Percentiles rank a stretch among this genome's conserved stretches.
Conservation (phyloP, 2,797 vertebrate genomes). For the Paratrypauchen microcephalus region DNA sequence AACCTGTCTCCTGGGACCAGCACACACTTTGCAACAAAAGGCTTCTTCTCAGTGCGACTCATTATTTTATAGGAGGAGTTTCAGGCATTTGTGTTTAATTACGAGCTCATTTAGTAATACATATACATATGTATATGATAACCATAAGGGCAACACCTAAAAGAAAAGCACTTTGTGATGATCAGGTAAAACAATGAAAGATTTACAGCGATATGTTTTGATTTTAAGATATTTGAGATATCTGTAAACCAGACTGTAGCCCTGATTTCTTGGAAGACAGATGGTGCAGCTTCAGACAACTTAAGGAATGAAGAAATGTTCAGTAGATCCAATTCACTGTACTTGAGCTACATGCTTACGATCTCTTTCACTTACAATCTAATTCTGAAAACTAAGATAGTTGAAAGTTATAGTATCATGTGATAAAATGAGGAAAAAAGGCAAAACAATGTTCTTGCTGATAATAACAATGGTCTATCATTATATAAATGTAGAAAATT, state of each 20-base stretch:
- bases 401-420: constrained; percentile 72
- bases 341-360: constrained; percentile 70
- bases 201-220: constrained; percentile 78
- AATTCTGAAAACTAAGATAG: constrained; percentile 64
- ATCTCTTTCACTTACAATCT: constrained; percentile 59
- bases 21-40: constrained; percentile 32
- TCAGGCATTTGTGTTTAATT: constrained; percentile 6
- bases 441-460: constrained; percentile 42
- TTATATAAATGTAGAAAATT: neutral
- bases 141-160: constrained; percentile 72
- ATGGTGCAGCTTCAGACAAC: constrained; percentile 76
- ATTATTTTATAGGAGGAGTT: constrained; percentile 31
- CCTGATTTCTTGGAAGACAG: constrained; percentile 82
- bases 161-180: constrained; percentile 76
- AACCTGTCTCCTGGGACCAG: constrained; percentile 39
- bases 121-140: too few species aligned
- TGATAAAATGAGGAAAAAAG: constrained; percentile 54
- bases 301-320: constrained; percentile 81
- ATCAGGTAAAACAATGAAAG: constrained; percentile 76
- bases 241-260: constrained; percentile 84
- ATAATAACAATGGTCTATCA: constrained; percentile 20
- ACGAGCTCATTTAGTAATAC: constrained; percentile 58
- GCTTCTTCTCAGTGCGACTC: constrained; percentile 45
- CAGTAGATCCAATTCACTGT: constrained; percentile 81
- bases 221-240: constrained; percentile 80